Evolutionary conservation across 2,113 vertebrate genomes (phyloP).

Genomic region (Seriola rivoliana): DNA sequence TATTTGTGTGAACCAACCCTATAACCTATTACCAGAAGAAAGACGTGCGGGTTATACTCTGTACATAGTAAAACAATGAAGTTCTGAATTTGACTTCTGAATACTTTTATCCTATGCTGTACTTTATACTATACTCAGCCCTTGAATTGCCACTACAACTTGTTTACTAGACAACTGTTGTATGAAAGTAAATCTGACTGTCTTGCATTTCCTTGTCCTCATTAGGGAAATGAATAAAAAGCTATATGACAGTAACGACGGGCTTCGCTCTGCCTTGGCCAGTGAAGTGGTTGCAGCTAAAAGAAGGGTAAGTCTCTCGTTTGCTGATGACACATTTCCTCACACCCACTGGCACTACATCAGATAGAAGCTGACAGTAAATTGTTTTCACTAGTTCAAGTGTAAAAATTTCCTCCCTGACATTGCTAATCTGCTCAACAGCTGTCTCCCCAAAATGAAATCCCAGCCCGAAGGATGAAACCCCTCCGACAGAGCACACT

Average conservation of each 20-base stretch:
- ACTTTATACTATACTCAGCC: background rate
- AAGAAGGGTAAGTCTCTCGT: conserved; percentile 66
- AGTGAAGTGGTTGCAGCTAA: conserved; percentile 58
- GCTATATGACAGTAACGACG: conserved; percentile 84
- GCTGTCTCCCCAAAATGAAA: conserved; percentile 72
- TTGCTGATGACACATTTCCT: conserved; percentile 8
- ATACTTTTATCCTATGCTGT: background rate
- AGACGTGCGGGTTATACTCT: background rate
- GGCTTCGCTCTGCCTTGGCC: conserved; percentile 71
- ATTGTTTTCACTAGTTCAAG: conserved; percentile 21
- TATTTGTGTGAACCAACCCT: background rate
- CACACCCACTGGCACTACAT: conserved; percentile 7
- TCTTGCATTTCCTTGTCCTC: background rate
- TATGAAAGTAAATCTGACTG: background rate
- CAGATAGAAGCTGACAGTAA: conserved; percentile 24
- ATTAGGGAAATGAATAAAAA: conserved; percentile 81
- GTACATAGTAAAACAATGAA: background rate
- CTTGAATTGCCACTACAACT: background rate
- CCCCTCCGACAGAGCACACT: conserved; percentile 77
- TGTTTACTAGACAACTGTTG: background rate
- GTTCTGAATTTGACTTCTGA: background rate
- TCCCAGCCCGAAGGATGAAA: conserved; percentile 71
- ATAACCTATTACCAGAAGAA: background rate
- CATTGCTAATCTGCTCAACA: conserved; percentile 54
- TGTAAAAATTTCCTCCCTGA: conserved; percentile 23